phyloP scores from a whole-genome alignment of 1,140 invertebrate genomes.

The Sycophila sp. region DNA sequence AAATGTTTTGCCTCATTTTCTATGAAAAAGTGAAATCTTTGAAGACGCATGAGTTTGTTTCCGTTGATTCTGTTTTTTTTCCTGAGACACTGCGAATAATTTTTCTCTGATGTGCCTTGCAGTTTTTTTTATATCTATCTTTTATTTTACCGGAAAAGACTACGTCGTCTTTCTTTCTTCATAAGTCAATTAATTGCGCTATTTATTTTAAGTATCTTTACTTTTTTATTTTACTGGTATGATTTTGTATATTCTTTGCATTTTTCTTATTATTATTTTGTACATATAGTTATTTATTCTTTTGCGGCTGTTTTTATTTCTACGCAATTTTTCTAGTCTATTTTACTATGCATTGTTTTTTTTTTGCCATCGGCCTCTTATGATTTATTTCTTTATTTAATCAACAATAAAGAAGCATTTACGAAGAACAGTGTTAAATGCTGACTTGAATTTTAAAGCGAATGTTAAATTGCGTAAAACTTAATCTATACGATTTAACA shows the following conservation, averaged over 20 bases:
- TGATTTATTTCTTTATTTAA: constrained; percentile 1
- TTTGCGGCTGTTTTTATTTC: background rate
- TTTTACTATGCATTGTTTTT: background rate
- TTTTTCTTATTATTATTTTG: constrained; percentile 7
- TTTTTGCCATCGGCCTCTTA: constrained; percentile 13
- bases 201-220: background rate
- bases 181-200: constrained; percentile 5
- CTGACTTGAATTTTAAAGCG: too few relatives aligned
- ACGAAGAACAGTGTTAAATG: too few relatives aligned
- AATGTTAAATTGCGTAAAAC: too few relatives aligned
- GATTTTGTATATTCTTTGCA: background rate
- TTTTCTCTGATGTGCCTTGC: constrained; percentile 4
- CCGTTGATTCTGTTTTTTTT: constrained; percentile 29
- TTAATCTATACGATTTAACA: too few relatives aligned
- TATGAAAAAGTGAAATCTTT: constrained; percentile 13
- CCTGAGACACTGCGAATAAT: background rate
- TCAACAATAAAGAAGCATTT: too few relatives aligned
- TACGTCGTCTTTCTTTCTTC: constrained; percentile 11
- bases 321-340: background rate
- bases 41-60: constrained; percentile 33
- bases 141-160: background rate
- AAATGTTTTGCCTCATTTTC: constrained; percentile 55
- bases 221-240: constrained; percentile 9
- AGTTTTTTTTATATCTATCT: background rate
- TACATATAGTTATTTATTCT: background rate